These are phyloP conservation scores for Ctenopoma kingsleyae DNA, from an alignment of 2,797 vertebrate genomes.

Conservation along the genomic window DNA sequence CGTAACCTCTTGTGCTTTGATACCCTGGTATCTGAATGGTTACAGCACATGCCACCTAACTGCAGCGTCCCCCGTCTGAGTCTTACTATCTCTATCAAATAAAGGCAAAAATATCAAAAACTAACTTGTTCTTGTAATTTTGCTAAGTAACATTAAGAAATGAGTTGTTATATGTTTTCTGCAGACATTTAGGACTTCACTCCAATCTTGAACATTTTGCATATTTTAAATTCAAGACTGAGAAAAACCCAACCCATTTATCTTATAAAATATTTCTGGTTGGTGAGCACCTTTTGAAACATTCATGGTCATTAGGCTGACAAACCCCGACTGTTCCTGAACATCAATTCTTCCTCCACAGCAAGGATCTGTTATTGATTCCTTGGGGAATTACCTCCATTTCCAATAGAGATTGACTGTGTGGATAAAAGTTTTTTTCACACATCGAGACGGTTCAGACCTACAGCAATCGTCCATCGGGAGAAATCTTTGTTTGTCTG, in stretches of 20 bases:
- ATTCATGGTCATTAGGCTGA: not conserved
- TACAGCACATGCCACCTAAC: too few relatives aligned
- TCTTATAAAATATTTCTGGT: not conserved
- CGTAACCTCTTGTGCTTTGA: too few relatives aligned
- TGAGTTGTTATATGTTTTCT: not conserved
- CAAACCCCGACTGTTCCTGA: conserved; percentile 26
- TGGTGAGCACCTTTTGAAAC: not conserved
- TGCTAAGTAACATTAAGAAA: too few relatives aligned
- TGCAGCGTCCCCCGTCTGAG: too few relatives aligned
- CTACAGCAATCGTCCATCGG: conserved; percentile 4
- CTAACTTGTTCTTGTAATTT: too few relatives aligned
- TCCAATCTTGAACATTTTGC: not conserved
- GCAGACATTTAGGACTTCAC: too few relatives aligned
- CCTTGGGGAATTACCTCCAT: conserved; percentile 33
- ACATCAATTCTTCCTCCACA: conserved; percentile 45
- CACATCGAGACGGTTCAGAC: conserved; percentile 1
- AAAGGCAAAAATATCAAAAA: too few relatives aligned
- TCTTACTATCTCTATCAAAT: too few relatives aligned
- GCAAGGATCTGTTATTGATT: conserved; percentile 40
- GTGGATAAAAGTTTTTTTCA: conserved; percentile 23
- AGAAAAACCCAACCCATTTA: not conserved
- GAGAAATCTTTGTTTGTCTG: conserved; percentile 29
- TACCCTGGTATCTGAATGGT: too few relatives aligned
- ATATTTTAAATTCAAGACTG: not conserved
- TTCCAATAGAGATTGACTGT: conserved; percentile 35